phyloP scores from a whole-genome alignment of 2,113 vertebrate genomes.

The Phalacrocorax brasilianus region DNA sequence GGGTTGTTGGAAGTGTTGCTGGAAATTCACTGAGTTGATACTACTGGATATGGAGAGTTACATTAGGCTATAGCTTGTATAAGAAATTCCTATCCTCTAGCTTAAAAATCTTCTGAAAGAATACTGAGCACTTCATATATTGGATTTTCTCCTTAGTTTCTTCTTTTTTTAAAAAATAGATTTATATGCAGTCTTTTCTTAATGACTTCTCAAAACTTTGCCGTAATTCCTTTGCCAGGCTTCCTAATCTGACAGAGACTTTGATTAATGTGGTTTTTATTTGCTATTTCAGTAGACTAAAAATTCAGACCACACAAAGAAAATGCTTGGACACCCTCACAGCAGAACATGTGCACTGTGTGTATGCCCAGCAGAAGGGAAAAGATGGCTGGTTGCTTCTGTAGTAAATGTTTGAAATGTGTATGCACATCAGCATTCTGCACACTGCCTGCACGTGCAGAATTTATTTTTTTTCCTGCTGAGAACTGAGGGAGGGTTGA shows the following conservation, averaged over 20 bases:
- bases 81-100: not conserved
- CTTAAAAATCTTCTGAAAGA: not conserved
- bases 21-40: not conserved
- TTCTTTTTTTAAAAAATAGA: not conserved
- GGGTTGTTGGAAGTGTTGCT: not conserved
- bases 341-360: not conserved
- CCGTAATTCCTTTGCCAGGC: not conserved
- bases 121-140: not conserved
- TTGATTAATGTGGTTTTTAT: not conserved
- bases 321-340: not conserved
- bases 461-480: not conserved
- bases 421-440: not conserved
- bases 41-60: not conserved
- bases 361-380: not conserved
- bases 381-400: not conserved
- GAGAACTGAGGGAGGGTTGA: not conserved
- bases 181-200: not conserved
- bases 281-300: not conserved
- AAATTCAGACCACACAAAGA: not conserved
- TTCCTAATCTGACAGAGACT: not conserved
- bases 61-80: not conserved
- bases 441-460: not conserved
- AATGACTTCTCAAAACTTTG: not conserved
- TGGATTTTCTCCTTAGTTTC: not conserved
- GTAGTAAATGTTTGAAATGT: not conserved